These are phyloP conservation scores for Amiota communis DNA, from an alignment of 2,888 invertebrate genomes.

Conservation along the genomic window DNA sequence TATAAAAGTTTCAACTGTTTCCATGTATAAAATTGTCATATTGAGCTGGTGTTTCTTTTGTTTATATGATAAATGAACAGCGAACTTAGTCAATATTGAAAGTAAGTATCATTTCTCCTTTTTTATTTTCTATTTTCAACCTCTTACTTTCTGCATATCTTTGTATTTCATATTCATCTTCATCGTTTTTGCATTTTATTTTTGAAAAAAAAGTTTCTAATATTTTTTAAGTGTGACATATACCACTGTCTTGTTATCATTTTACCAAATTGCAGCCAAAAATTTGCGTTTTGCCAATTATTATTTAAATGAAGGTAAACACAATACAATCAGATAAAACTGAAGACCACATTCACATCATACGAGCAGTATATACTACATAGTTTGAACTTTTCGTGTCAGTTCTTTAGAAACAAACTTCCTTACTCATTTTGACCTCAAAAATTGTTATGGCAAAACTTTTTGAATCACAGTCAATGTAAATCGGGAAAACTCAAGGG, in stretches of 20 bases:
- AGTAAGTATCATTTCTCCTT: too few relatives aligned
- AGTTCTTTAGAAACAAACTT: constrained; percentile 20
- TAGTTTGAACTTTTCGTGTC: not conserved
- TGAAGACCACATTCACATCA: not conserved
- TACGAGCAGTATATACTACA: too few relatives aligned
- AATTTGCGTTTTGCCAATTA: constrained; percentile 5
- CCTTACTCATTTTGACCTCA: constrained; percentile 39
- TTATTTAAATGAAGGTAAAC: constrained; percentile 46
- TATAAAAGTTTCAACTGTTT: too few relatives aligned
- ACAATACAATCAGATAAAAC: constrained; percentile 10
- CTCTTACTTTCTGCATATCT: too few relatives aligned
- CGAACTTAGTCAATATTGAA: too few relatives aligned
- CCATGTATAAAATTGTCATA: too few relatives aligned
- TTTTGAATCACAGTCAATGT: constrained; percentile 36
- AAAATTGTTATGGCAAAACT: constrained; percentile 59
- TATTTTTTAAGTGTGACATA: not conserved
- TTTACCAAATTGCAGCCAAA: not conserved
- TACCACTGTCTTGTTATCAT: not conserved
- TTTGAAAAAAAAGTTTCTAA: not conserved
- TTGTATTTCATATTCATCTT: too few relatives aligned
- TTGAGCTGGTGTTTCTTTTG: too few relatives aligned
- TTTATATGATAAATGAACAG: too few relatives aligned
- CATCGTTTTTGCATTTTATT: not conserved
- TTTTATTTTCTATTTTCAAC: too few relatives aligned
- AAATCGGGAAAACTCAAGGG: constrained; percentile 13